Evolutionary conservation across 2,113 vertebrate species (phyloP).

Genomic region (Xiphophorus maculatus): DNA sequence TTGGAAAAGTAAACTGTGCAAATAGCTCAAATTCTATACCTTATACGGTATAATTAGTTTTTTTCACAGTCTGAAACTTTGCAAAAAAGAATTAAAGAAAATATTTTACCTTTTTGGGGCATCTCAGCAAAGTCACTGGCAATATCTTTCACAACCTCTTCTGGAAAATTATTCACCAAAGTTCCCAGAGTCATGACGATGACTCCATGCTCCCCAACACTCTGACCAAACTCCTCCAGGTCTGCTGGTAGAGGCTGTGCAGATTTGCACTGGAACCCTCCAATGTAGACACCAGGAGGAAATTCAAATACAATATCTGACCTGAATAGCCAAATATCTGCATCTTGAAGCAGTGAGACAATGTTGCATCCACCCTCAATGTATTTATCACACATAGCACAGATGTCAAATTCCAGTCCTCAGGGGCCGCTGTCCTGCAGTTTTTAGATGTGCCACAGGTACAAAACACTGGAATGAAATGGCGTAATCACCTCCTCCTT

Average conservation of each 20-base stretch:
- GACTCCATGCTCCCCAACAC: conserved; percentile 50
- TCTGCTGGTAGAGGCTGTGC: conserved; percentile 65
- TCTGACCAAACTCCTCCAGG: conserved; percentile 74
- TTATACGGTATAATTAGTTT: no score
- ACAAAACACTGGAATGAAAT: no score
- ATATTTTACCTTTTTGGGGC: conserved; percentile 73
- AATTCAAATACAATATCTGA: conserved; percentile 78
- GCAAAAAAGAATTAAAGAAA: neutral
- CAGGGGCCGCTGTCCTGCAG: no score
- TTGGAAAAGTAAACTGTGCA: no score
- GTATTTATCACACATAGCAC: conserved; percentile 66
- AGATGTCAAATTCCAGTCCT: no score
- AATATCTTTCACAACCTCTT: conserved; percentile 57
- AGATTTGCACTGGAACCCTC: conserved; percentile 75
- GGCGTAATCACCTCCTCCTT: no score
- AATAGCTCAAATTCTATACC: no score
- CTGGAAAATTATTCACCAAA: conserved; percentile 58
- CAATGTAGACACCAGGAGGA: conserved; percentile 68
- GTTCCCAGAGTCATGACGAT: conserved; percentile 60
- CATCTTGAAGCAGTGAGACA: conserved; percentile 66
- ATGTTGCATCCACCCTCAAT: conserved; percentile 66
- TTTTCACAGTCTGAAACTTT: no score
- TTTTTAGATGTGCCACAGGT: no score
- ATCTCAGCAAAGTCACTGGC: conserved; percentile 69
- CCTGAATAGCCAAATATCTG: conserved; percentile 80